A percentile compares a stretch with the other conserved stretches of the same genome.
These are phyloP conservation scores for Tachyglossus aculeatus DNA, from an alignment of 2,797 vertebrate species.

Conservation along the genomic window DNA sequence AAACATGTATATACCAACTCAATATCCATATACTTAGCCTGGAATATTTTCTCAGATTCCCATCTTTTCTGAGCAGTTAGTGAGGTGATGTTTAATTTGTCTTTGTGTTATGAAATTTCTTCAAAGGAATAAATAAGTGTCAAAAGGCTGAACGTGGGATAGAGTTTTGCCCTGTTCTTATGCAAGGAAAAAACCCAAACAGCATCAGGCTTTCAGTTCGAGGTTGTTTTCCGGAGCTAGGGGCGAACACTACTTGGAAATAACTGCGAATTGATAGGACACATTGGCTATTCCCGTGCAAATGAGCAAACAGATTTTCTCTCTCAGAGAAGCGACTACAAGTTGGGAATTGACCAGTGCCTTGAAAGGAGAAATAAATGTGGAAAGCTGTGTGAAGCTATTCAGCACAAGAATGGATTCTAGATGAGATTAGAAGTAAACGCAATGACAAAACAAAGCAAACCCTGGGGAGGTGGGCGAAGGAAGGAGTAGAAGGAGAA, in stretches of 20 bases:
- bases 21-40: too few relatives aligned
- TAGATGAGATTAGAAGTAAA: slow-evolving; percentile 18
- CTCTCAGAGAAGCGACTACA: background rate
- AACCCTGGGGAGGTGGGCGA: background rate
- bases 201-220: rapidly evolving
- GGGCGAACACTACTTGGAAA: background rate
- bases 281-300: slow-evolving; percentile 38
- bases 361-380: slow-evolving; percentile 39
- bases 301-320: slow-evolving; percentile 37
- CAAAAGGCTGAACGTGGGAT: slow-evolving; percentile 10
- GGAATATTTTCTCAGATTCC: too few relatives aligned
- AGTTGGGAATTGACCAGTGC: slow-evolving; percentile 21
- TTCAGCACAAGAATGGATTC: slow-evolving; percentile 14
- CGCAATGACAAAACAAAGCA: background rate
- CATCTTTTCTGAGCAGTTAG: too few relatives aligned
- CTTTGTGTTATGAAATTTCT: too few relatives aligned
- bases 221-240: background rate
- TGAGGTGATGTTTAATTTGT: too few relatives aligned
- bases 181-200: background rate
- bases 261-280: background rate
- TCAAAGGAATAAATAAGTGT: background rate
- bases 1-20: too few relatives aligned
- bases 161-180: background rate
- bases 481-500: too few relatives aligned
- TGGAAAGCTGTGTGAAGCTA: too few relatives aligned